Base-by-base conservation (phyloP, 2,888 invertebrate species). In the Cheiracanthium punctorium region DNA sequence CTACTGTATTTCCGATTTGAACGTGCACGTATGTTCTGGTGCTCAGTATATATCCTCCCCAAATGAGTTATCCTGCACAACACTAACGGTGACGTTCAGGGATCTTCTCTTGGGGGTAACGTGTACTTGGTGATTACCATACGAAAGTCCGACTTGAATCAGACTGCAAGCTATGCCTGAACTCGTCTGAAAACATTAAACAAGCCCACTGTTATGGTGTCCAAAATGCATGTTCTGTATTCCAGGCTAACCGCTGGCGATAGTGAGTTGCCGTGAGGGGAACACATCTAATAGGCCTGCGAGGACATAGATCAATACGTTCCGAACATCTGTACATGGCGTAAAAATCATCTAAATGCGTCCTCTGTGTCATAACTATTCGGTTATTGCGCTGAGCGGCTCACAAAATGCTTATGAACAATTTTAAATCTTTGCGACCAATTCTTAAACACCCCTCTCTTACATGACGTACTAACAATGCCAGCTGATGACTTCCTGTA, bases 1-100 rank as follows among this genome's bases (percentile, higher is more conserved):
- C n/a, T n/a, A n/a, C n/a, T n/a, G n/a, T n/a, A n/a, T n/a, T 72
- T 72, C 41, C 24, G 24, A 0, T 72, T 37, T 72, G 72, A 43
- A 72, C 41, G 41, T 41, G 72, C 1, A 72, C 7, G 17, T 28
- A 8, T 41, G n/a, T 41, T 41, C 72, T 41, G 24, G 48, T 41
- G 8, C 43, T 2, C 41, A 72, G 2, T 12, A 72, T 72, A 43
- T 41, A 41, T 12, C 43, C 43, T 28, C 28, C 41, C 72, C 43
- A 72, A 72, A 72, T 17, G 41, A 72, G 43, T 17, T 8, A 33
- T 72, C 43, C 43, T 43, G 72, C 72, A 72, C 24, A 37, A 37
- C 43, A n/a, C 0, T 20, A 43, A 72, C 7, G 24, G 41, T 72
- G 41, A 1, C 12, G 5, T 72, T 72, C 72, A 72, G 5, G 17